phyloP scores from a whole-genome alignment of 2,888 invertebrate genomes.

The Brachyopa scutellaris region DNA sequence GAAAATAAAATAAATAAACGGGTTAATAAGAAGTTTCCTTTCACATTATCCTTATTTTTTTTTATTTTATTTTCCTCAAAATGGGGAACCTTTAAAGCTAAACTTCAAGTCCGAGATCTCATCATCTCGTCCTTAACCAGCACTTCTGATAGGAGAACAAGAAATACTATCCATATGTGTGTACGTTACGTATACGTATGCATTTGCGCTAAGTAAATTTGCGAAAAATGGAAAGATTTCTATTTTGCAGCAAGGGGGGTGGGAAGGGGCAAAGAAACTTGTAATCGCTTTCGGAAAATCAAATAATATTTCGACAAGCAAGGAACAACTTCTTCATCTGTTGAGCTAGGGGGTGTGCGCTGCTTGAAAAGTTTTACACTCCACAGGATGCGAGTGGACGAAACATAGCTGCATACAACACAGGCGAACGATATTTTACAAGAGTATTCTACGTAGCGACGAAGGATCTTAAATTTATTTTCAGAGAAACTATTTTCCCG shows the following conservation, averaged over 20 bases:
- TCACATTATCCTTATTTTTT: slow-evolving; percentile 27
- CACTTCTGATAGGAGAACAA: slow-evolving; percentile 12
- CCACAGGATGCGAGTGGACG: background rate
- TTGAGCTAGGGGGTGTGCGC: slow-evolving; percentile 26
- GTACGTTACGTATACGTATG: background rate
- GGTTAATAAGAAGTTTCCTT: slow-evolving; percentile 56
- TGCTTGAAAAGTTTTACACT: background rate
- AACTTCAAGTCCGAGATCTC: slow-evolving; percentile 21
- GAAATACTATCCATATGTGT: background rate
- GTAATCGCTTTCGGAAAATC: slow-evolving; percentile 69
- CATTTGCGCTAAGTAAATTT: slow-evolving; percentile 38
- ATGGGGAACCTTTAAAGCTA: slow-evolving; percentile 16
- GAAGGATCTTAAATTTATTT: slow-evolving; percentile 58
- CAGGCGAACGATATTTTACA: slow-evolving; percentile 5
- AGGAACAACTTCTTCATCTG: slow-evolving; percentile 69
- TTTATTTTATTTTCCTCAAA: background rate
- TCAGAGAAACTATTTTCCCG: slow-evolving; percentile 54
- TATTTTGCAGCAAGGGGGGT: slow-evolving; percentile 18
- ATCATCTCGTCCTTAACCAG: slow-evolving; percentile 27
- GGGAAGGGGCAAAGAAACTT: slow-evolving; percentile 42
- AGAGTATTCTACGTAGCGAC: background rate
- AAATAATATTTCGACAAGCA: slow-evolving; percentile 64
- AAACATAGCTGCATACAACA: slow-evolving; percentile 3
- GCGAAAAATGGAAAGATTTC: slow-evolving; percentile 38
- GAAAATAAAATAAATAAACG: slow-evolving; percentile 44